phyloP scores from a whole-genome alignment of 2,888 invertebrate genomes.

The Hololepta plana region DNA sequence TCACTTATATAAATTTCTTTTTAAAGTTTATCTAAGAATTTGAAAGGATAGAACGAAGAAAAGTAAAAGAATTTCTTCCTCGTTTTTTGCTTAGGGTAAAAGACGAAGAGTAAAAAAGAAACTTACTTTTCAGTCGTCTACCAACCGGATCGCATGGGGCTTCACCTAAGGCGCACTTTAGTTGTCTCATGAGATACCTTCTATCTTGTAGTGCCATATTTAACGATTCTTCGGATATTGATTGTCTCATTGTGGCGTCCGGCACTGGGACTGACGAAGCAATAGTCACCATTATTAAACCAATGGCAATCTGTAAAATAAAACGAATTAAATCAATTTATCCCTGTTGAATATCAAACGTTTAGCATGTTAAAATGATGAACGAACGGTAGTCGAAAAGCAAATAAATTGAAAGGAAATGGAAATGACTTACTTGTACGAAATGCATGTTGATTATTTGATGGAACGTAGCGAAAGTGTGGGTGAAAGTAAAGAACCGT shows the following conservation, averaged over 20 bases:
- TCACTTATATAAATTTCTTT: no score
- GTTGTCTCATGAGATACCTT: slow-evolving; percentile 49
- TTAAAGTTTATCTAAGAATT: no score
- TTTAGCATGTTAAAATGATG: slow-evolving; percentile 1
- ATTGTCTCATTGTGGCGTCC: slow-evolving; percentile 17
- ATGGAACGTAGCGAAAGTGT: slow-evolving; percentile 12
- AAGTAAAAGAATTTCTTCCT: no score
- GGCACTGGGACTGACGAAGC: slow-evolving; percentile 8
- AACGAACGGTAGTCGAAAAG: neutral
- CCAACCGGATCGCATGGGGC: slow-evolving; percentile 58
- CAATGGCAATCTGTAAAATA: slow-evolving; percentile 11
- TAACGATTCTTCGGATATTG: slow-evolving; percentile 44
- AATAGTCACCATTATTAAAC: slow-evolving; percentile 7
- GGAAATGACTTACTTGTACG: slow-evolving; percentile 7
- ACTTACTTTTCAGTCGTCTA: slow-evolving; percentile 51
- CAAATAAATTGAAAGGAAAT: no score
- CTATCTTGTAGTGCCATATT: slow-evolving; percentile 50
- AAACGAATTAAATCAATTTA: slow-evolving; percentile 3
- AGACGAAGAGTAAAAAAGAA: slow-evolving; percentile 3
- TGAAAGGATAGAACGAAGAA: no score
- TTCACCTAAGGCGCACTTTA: slow-evolving; percentile 57
- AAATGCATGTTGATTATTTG: slow-evolving; percentile 10
- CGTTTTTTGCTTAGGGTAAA: no score
- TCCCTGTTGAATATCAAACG: neutral
- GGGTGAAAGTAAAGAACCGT: slow-evolving; percentile 12